Evolutionary conservation across 2,113 vertebrate genomes (phyloP), one percentile per base, ranked within the genome.

Genomic region (Urocynchramus pylzowi): DNA sequence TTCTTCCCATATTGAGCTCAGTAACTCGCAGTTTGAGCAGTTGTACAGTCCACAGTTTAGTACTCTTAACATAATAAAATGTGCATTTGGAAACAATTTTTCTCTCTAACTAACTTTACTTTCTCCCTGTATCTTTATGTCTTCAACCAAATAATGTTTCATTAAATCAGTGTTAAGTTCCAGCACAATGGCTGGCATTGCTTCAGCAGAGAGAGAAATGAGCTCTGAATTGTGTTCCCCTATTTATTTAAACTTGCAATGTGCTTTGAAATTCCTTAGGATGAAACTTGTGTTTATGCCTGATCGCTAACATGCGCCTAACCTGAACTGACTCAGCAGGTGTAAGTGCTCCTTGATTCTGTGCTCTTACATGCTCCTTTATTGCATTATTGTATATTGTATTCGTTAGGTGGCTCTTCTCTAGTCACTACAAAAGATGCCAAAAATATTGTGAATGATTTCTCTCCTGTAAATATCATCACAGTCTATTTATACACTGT

Each of bases 391-490:
- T 93, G 31, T 57, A 16, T 21, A 35, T 52, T 70, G 19, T 63
- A 67, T 86, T 93, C 0, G 2, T 80, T 92, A 92, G 76, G 39
- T 70, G 39, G 49, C 60, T 92, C 56, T 93, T 49, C 60, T 73
- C 75, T 52, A 95, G 79, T 86, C 63, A 30, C 95, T 92, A 77
- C 52, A 71, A 82, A 94, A 94, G 79, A 76, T 81, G 76, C 64
- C 90, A 93, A 88, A 93, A 92, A 75, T 86, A 86, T 94, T 92
- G 85, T 95, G 93, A 93, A 87, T 92, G 11, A 95, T 90, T 93
- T 92, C 83, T 92, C 68, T 94, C 49, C 60, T 53, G 60, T 78
- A 97, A 95, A 93, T 94, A 95, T 86, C 88, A 96, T 84, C 73
- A 75, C 64, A 42, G 65, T 67, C 96, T 96, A 94, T 95, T 97